Percentiles rank a stretch among this genome's conserved stretches.
These are phyloP conservation scores for Drosophila limbata DNA, from an alignment of 2,888 invertebrate species.

Conservation along the genomic window DNA sequence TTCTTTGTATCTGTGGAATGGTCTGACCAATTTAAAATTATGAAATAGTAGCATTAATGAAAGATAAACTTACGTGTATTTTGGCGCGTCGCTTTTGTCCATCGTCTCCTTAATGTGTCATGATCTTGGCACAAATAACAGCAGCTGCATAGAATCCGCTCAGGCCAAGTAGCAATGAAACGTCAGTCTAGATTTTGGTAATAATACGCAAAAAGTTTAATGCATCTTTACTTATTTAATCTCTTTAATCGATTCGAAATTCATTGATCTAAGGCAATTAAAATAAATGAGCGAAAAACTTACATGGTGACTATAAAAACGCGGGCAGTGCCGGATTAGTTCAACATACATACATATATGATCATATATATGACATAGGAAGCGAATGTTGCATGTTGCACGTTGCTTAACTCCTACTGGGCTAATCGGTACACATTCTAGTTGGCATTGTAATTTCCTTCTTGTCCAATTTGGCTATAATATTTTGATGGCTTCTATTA, in stretches of 20 bases:
- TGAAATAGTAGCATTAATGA: constrained; percentile 73
- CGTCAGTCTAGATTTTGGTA: not conserved
- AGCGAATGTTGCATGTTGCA: not conserved
- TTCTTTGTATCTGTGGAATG: constrained; percentile 66
- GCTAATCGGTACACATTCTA: constrained; percentile 15
- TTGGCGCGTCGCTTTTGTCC: constrained; percentile 40
- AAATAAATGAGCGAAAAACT: not conserved
- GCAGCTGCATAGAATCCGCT: not conserved
- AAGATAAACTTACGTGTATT: constrained; percentile 62
- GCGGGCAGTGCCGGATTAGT: not conserved
- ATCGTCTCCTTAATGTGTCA: constrained; percentile 17
- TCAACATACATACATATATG: not conserved
- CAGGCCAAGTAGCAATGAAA: not conserved
- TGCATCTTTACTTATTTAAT: no score
- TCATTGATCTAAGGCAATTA: not conserved
- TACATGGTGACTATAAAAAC: not conserved
- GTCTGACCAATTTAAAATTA: constrained; percentile 69
- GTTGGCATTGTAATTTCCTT: constrained; percentile 13
- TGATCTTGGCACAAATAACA: not conserved
- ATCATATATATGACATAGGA: not conserved
- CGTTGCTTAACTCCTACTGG: constrained; percentile 2
- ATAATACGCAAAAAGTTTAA: not conserved
- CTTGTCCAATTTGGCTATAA: constrained; percentile 27
- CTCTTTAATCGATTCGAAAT: not conserved
- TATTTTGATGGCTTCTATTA: constrained; percentile 66